Base-by-base conservation (phyloP, 2,797 vertebrate species). In the Micropoecilia bifurca region DNA sequence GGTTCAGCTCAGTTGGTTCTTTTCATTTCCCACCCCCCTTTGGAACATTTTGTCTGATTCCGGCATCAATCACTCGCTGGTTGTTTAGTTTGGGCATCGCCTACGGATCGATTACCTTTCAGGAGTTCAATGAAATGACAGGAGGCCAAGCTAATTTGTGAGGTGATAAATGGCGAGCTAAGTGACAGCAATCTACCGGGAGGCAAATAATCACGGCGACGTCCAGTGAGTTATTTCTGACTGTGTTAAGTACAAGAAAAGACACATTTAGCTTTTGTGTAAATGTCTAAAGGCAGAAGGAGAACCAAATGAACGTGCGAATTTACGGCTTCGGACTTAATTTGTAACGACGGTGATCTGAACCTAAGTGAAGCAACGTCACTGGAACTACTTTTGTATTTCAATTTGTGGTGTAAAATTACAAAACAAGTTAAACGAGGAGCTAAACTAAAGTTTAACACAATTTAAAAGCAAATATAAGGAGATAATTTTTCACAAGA, bases 91-190 rank as follows among this genome's bases (percentile, higher is more conserved):
- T 63, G 59, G 59, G 33, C 59, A 9, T 63, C 8, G 16, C 9
- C 63, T 22, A 41, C 9, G 33, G 63, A 68, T 68, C 41, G 36
- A 68, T 68, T 41, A 25, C 33, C 36, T 68, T 68, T 68, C 20
- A 68, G 36, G 36, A 41, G 87, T 92, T 91, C 74, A 83, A 74
- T 79, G 87, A 88, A 92, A 94, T 91, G 91, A 94, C 93, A 89
- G 75, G 81, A 87, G 89, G 87, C 84, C 85, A 88, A 82, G 90
- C 88, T 94, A 81, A 94, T 92, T 92, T 93, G 87, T 88, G 88
- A 85, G 78, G 89, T 93, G 87, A 92, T 91, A 90, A 92, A 91
- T 93, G 89, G 88, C 83, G 78, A 88, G 87, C 82, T 84, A 89
- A 91, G 85, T 86, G 86, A 91, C 79, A 87, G 39, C 63, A 68